Percentiles rank a stretch among this genome's conserved stretches.
Evolutionary conservation across 2,888 invertebrate genomes (phyloP).

Genomic region (Entomobrya multifasciata): DNA sequence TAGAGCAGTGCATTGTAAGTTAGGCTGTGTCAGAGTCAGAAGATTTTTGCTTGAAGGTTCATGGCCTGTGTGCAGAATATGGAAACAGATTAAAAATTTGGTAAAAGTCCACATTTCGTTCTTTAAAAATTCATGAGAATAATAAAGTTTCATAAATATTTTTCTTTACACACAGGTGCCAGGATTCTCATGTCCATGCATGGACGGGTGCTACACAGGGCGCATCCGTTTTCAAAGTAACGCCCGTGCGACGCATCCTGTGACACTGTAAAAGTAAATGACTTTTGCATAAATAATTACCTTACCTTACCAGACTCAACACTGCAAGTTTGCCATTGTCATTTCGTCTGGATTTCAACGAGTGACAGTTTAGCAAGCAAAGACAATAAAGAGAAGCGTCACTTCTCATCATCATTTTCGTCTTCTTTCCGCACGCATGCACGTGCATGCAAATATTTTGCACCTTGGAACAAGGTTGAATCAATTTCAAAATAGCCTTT

Average conservation of each 20-base stretch:
- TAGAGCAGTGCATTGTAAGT: too few species aligned
- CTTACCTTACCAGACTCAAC: too few species aligned
- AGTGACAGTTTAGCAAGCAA: neutral
- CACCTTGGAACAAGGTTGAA: constrained; percentile 6
- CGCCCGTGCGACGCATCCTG: neutral
- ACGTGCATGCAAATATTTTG: constrained; percentile 10
- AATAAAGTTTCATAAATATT: too few species aligned
- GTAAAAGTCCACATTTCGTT: too few species aligned
- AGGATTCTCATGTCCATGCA: neutral
- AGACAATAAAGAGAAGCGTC: constrained; percentile 10
- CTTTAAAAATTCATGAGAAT: too few species aligned
- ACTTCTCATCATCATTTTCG: too few species aligned
- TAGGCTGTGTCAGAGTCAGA: too few species aligned
- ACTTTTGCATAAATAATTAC: too few species aligned
- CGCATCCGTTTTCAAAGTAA: neutral
- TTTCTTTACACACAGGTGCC: neutral
- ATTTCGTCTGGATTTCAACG: neutral
- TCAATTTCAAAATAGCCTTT: neutral
- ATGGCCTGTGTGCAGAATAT: too few species aligned
- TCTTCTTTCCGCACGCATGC: too few species aligned
- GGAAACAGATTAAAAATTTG: too few species aligned
- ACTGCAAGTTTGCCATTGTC: neutral
- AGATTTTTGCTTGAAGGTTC: neutral
- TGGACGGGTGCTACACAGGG: neutral
- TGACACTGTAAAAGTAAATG: too few species aligned